These are phyloP conservation scores for Uloborus diversus DNA, from an alignment of 1,140 invertebrate species.

Conservation along the genomic window DNA sequence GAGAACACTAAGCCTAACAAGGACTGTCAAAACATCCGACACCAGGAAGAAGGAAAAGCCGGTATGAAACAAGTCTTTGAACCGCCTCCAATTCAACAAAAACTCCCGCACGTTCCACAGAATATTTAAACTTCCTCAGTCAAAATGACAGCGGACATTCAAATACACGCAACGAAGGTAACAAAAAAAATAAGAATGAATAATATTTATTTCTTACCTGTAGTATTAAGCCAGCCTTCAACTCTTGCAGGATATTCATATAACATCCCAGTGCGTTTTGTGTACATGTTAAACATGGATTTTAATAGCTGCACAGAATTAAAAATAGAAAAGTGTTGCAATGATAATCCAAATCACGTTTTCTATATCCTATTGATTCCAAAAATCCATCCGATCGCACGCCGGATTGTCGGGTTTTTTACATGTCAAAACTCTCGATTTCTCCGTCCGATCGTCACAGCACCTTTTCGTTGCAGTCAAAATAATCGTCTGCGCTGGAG, in stretches of 20 bases:
- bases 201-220: conserved; percentile 72
- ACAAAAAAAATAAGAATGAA: too few species aligned
- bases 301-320: background rate
- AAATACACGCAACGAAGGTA: too few species aligned
- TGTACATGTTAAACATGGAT: conserved; percentile 12
- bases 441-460: background rate
- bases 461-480: background rate
- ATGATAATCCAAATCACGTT: background rate
- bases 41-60: too few species aligned
- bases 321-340: background rate
- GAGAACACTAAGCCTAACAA: too few species aligned
- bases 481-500: conserved; percentile 4
- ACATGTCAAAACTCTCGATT: background rate
- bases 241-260: conserved; percentile 73
- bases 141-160: too few species aligned
- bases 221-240: conserved; percentile 77
- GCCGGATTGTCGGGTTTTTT: background rate
- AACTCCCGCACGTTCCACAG: too few species aligned
- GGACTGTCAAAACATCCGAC: too few species aligned
- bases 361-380: background rate
- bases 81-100: too few species aligned
- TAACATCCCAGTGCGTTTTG: conserved; percentile 22
- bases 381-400: background rate
- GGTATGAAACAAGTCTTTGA: too few species aligned
- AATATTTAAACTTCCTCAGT: too few species aligned